phyloP scores from a whole-genome alignment of 2,888 invertebrate species.

The Eupithecia subumbrata region DNA sequence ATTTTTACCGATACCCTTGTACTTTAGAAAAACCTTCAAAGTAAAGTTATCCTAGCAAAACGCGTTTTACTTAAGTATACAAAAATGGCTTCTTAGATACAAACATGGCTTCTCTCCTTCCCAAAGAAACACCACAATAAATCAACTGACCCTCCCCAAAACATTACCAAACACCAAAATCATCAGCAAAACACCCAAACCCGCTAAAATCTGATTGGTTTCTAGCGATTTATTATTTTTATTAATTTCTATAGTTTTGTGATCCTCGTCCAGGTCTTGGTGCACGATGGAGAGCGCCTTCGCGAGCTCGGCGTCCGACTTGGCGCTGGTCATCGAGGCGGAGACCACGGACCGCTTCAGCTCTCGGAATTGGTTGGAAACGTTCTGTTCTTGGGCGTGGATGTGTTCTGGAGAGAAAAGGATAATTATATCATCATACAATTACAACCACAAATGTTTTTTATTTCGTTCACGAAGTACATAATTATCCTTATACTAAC shows the following conservation, averaged over 20 bases:
- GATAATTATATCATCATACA: no score
- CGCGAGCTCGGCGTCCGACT: constrained; percentile 72
- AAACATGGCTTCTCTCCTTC: background rate
- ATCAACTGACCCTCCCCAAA: constrained; percentile 72
- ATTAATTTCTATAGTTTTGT: constrained; percentile 51
- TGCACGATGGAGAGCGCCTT: constrained; percentile 72
- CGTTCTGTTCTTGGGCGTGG: constrained; percentile 66
- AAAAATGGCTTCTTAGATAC: background rate
- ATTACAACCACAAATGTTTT: no score
- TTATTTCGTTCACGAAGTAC: no score
- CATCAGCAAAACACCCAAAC: constrained; percentile 67
- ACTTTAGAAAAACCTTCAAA: background rate
- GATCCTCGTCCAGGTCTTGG: constrained; percentile 70
- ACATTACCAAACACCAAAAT: constrained; percentile 70
- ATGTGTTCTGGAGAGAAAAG: constrained; percentile 64
- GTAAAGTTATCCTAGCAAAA: background rate
- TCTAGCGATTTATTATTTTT: constrained; percentile 51
- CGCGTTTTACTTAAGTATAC: no score
- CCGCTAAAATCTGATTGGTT: constrained; percentile 69
- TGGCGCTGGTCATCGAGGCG: constrained; percentile 69
- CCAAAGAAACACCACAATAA: background rate
- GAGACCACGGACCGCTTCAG: constrained; percentile 64
- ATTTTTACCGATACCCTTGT: background rate
- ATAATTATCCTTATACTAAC: no score
- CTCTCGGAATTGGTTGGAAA: constrained; percentile 69